phyloP scores from a whole-genome alignment of 2,797 vertebrate species.

The Liparis tanakae region DNA sequence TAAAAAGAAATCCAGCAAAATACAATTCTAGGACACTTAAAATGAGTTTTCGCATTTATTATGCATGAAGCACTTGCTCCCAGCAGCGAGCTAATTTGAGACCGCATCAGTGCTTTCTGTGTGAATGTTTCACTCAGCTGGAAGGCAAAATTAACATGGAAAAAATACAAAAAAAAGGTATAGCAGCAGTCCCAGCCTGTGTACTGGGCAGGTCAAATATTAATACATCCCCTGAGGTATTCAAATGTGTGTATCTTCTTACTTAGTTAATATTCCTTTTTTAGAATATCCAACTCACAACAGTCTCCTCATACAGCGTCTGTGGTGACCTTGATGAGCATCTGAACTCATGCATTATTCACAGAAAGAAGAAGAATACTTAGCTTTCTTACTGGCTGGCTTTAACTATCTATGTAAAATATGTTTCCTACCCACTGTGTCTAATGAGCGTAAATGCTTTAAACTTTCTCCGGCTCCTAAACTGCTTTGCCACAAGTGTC shows the following conservation, averaged over 20 bases:
- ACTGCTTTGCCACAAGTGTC: slow-evolving; percentile 69
- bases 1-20: slow-evolving; percentile 45
- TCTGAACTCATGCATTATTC: slow-evolving; percentile 79
- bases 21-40: slow-evolving; percentile 74
- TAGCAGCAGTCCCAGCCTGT: slow-evolving; percentile 32
- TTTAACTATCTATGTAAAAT: slow-evolving; percentile 62
- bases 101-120: slow-evolving; percentile 70
- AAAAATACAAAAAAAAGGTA: slow-evolving; percentile 36
- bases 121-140: slow-evolving; percentile 75
- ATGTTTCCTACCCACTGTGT: slow-evolving; percentile 58
- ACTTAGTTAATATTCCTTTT: slow-evolving; percentile 74
- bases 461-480: slow-evolving; percentile 60
- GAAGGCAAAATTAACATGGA: slow-evolving; percentile 71
- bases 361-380: slow-evolving; percentile 66
- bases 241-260: slow-evolving; percentile 43
- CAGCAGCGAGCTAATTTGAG: slow-evolving; percentile 67
- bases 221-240: slow-evolving; percentile 54
- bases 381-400: slow-evolving; percentile 63
- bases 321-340: slow-evolving; percentile 73
- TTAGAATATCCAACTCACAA: slow-evolving; percentile 58
- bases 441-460: slow-evolving; percentile 77
- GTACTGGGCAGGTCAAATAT: slow-evolving; percentile 57
- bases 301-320: slow-evolving; percentile 40
- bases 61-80: slow-evolving; percentile 73
- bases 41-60: slow-evolving; percentile 75